These are phyloP conservation scores for Antedon bifida DNA, from an alignment of 35 echinoderm and acorn worm genomes.

Conservation along the genomic window DNA sequence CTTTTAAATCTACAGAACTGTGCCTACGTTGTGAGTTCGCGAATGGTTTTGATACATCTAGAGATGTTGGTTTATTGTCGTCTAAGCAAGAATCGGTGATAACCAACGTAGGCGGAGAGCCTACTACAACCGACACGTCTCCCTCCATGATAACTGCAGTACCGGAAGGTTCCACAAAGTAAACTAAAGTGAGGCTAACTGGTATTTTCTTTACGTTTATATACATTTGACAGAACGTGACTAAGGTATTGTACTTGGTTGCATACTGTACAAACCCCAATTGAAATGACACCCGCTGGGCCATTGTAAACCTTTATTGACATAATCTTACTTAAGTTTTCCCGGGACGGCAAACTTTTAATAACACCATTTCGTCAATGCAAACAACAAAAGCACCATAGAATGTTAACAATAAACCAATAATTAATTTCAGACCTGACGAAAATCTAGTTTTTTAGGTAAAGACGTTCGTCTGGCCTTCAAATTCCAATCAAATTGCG, in stretches of 20 bases:
- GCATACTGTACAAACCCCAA: neutral
- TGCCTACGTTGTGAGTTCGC: neutral
- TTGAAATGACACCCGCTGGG: neutral
- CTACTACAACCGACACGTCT: neutral
- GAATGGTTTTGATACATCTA: neutral
- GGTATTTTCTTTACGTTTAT: too few species aligned
- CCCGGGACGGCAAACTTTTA: neutral
- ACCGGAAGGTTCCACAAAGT: too few species aligned
- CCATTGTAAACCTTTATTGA: neutral
- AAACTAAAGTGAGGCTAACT: too few species aligned
- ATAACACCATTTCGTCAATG: too few species aligned
- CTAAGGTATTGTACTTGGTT: neutral
- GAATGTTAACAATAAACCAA: too few species aligned
- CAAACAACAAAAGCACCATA: too few species aligned
- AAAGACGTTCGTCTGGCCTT: too few species aligned
- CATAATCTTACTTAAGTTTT: neutral
- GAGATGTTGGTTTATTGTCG: neutral
- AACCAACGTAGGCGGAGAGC: neutral
- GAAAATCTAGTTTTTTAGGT: too few species aligned
- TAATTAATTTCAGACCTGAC: too few species aligned
- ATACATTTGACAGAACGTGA: neutral
- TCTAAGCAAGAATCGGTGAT: neutral
- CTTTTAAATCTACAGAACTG: neutral
- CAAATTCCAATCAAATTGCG: too few species aligned
- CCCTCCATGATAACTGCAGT: neutral